Evolutionary conservation across 2,797 vertebrate species (phyloP), one percentile per base, ranked within the genome.

Genomic region (Chromis chromis): DNA sequence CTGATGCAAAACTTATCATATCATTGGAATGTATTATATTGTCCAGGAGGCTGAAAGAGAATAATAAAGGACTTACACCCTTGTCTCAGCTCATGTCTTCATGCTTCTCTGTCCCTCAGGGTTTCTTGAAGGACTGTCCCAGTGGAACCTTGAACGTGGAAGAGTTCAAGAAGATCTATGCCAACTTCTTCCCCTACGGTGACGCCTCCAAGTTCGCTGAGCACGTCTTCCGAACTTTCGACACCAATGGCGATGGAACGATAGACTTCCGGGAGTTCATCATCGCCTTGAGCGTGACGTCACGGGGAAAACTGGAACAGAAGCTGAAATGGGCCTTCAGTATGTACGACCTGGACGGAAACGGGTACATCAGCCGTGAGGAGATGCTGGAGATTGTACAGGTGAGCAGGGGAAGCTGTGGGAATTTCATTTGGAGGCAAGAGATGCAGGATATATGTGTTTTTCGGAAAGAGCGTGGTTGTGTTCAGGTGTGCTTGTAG

Each of bases 221-320:
- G 84, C 95, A 96, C 13, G 95, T 96, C 81, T 96, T 96, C 91
- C 94, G 95, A 24, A 96, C 95, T 0, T 96, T 96, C 19, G 95
- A 96, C 90, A 95, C 95, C 86, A 96, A 96, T 61, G 90, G 73
- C 1, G 95, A 96, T 0, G 95, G 95, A 22, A 96, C 95, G 58
- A 96, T 96, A 78, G 95, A 96, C 90, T 96, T 96, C 90, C 91
- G 95, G 92, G 95, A 96, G 94, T 96, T 96, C 90, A 96, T 96
- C 90, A 95, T 96, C 31, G 95, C 95, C 12, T 85, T 96, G 80
- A 96, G 95, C 1, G 95, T 96, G 65, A 96, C 95, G 7, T 96
- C 95, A 12, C 90, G 95, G 22, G 95, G 95, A 3, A 95, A 95
- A 78, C 89, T 96, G 86, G 95, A 96, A 84, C 95, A 96, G 92